Evolutionary conservation across 2,888 invertebrate species (phyloP).

Genomic region (Acronicta aceris): DNA sequence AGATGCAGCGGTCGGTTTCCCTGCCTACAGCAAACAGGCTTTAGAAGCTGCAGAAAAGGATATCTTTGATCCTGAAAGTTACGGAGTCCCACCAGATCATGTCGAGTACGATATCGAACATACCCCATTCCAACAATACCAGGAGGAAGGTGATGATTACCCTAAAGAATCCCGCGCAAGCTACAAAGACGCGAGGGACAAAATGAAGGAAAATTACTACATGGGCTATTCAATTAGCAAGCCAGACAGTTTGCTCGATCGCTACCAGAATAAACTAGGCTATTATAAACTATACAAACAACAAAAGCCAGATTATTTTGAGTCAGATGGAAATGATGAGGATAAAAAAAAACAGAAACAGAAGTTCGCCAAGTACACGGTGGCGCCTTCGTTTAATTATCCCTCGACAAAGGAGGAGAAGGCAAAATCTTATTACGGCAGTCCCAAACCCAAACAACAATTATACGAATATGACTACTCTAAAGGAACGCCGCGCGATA

Average conservation of each 20-base stretch:
- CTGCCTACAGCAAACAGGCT: constrained; percentile 71
- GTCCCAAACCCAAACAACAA: constrained; percentile 71
- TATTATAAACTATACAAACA: constrained; percentile 80
- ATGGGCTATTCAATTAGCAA: constrained; percentile 77
- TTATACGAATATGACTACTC: constrained; percentile 74
- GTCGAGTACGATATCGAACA: constrained; percentile 70
- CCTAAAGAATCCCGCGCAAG: constrained; percentile 74
- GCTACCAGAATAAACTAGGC: constrained; percentile 74
- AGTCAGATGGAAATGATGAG: constrained; percentile 56
- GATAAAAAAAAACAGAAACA: constrained; percentile 68
- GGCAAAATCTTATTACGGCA: constrained; percentile 70
- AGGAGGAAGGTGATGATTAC: constrained; percentile 74
- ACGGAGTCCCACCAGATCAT: constrained; percentile 70
- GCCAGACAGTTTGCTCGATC: constrained; percentile 75
- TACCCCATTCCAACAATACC: constrained; percentile 78
- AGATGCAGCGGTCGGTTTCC: constrained; percentile 82
- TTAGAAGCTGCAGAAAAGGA: constrained; percentile 73
- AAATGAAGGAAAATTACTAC: constrained; percentile 78
- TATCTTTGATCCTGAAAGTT: constrained; percentile 76
- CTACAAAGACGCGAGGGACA: constrained; percentile 79
- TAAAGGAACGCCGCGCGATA: constrained; percentile 73
- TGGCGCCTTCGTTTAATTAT: constrained; percentile 65
- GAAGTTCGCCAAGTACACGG: constrained; percentile 70
- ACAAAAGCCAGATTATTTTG: constrained; percentile 74
- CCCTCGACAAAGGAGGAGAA: constrained; percentile 65